Evolutionary conservation across 2,888 invertebrate genomes (phyloP).

Genomic region (Bibio marci): DNA sequence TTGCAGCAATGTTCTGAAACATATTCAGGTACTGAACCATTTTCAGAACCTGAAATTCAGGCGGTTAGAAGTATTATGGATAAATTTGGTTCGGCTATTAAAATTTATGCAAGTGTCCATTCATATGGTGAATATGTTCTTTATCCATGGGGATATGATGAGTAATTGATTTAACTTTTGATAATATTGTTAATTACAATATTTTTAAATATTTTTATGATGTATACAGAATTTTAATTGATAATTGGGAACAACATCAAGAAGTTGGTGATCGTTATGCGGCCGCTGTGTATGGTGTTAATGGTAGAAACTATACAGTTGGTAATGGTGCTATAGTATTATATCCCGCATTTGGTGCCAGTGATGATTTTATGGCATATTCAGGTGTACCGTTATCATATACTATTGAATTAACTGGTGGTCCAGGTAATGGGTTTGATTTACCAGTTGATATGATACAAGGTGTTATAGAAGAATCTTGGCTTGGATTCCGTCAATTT

Average conservation of each 20-base stretch:
- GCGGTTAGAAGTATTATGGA: slow-evolving; percentile 23
- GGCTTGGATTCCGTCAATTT: slow-evolving; percentile 1
- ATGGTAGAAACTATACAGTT: slow-evolving; percentile 28
- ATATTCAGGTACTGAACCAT: slow-evolving; percentile 22
- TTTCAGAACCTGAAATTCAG: slow-evolving; percentile 20
- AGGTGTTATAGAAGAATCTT: slow-evolving; percentile 5
- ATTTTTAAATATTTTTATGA: too few species aligned
- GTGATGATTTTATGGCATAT: slow-evolving; percentile 38
- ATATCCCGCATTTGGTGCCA: slow-evolving; percentile 35
- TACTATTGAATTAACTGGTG: slow-evolving; percentile 40
- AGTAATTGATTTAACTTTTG: too few species aligned
- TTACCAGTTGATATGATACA: slow-evolving; percentile 23
- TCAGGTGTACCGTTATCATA: slow-evolving; percentile 34
- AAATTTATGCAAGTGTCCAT: slow-evolving; percentile 27
- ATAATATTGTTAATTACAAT: too few species aligned
- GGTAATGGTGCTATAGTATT: slow-evolving; percentile 30
- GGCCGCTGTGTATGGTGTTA: slow-evolving; percentile 23
- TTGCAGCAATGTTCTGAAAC: slow-evolving; percentile 26
- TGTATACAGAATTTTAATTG: not conserved
- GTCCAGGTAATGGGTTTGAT: slow-evolving; percentile 32
- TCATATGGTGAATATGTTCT: slow-evolving; percentile 29
- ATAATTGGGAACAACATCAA: slow-evolving; percentile 5
- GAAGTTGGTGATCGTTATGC: slow-evolving; percentile 8
- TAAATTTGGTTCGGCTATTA: slow-evolving; percentile 24
- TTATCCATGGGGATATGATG: slow-evolving; percentile 28